Conservation (phyloP, 2,888 invertebrate species). For the Coremacera marginata region DNA sequence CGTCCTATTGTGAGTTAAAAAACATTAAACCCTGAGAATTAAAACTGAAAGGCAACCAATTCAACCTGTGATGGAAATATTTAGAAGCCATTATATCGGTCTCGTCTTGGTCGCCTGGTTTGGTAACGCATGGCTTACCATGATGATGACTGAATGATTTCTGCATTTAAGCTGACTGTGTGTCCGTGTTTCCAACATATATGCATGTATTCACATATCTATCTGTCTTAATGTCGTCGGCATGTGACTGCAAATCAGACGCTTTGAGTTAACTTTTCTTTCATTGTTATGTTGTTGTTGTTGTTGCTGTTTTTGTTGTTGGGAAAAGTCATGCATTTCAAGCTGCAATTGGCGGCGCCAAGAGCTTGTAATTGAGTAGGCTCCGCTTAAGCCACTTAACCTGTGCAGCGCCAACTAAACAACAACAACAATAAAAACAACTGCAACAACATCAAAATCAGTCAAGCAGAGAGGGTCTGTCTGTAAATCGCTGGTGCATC, state of each 20-base stretch:
- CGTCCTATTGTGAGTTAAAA: too few species aligned
- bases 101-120: not conserved
- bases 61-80: too few species aligned
- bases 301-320: not conserved
- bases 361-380: conserved; percentile 39
- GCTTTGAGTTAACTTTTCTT: not conserved
- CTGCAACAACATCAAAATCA: not conserved
- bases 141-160: not conserved
- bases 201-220: not conserved
- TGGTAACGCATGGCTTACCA: not conserved
- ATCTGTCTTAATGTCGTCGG: not conserved
- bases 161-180: conserved; percentile 1
- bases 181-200: not conserved
- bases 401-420: conserved; percentile 31
- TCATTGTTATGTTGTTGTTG: not conserved
- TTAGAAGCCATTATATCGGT: not conserved
- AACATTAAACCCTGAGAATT: too few species aligned
- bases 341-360: conserved; percentile 45
- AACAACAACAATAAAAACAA: not conserved
- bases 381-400: conserved; percentile 40
- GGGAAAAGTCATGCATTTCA: conserved; percentile 11
- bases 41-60: too few species aligned
- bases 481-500: not conserved
- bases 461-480: conserved; percentile 7
- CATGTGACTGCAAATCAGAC: conserved; percentile 1